These are phyloP conservation scores for Microplitis deprimator DNA, from an alignment of 2,888 invertebrate species.

Conservation along the genomic window DNA sequence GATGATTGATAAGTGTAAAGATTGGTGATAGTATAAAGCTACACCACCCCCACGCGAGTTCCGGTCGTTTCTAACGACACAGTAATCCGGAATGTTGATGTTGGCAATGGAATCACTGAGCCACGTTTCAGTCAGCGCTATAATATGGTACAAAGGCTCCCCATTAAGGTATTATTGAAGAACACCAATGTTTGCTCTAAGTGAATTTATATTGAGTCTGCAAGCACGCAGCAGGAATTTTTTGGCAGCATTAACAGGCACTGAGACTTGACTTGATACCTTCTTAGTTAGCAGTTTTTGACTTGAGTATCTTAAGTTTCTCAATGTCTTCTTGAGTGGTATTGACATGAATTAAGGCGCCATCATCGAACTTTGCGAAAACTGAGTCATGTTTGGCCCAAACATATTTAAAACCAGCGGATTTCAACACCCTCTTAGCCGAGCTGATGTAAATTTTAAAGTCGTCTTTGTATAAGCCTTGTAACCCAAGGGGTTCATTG, in stretches of 20 bases:
- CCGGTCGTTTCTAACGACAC: neutral
- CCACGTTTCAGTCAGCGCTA: neutral
- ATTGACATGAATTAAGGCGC: neutral
- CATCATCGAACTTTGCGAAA: neutral
- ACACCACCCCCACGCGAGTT: neutral
- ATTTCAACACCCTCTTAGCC: neutral
- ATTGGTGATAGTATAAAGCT: neutral
- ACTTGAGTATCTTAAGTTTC: neutral
- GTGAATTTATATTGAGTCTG: neutral
- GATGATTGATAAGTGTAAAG: neutral
- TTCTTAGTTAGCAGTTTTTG: neutral
- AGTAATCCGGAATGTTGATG: neutral
- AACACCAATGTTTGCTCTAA: neutral
- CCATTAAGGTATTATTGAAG: neutral
- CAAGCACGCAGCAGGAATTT: neutral
- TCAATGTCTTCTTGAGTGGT: neutral
- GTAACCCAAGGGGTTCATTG: no score
- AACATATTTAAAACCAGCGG: neutral
- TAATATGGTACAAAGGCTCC: neutral
- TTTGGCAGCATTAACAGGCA: neutral
- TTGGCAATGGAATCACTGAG: neutral
- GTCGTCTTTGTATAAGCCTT: neutral
- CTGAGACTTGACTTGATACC: neutral
- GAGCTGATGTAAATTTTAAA: neutral
- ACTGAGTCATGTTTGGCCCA: constrained; percentile 1